These are phyloP conservation scores for Achroia grisella DNA, from an alignment of 1,140 invertebrate species.

Conservation along the genomic window DNA sequence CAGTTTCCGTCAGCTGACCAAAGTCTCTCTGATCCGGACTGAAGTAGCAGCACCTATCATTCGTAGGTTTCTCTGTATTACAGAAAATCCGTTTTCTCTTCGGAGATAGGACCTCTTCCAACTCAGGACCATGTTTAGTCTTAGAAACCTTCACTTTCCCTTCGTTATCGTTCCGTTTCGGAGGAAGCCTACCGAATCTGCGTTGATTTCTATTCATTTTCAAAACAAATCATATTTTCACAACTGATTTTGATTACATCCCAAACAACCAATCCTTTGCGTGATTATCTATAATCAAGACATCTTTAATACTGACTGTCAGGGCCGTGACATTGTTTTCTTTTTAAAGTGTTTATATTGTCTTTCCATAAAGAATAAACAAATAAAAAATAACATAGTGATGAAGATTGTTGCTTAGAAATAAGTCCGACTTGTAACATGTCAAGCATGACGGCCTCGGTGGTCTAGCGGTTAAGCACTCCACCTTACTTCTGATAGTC, in stretches of 20 bases:
- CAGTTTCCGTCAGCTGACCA: background rate
- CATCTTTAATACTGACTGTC: too few relatives aligned
- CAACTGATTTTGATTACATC: background rate
- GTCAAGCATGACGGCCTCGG: too few relatives aligned
- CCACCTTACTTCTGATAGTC: too few relatives aligned
- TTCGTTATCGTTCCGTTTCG: background rate
- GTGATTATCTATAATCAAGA: background rate
- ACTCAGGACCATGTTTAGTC: background rate
- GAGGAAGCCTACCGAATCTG: constrained; percentile 4
- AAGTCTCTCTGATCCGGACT: constrained; percentile 25
- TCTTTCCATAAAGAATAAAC: too few relatives aligned
- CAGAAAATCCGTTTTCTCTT: background rate
- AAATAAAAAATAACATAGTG: too few relatives aligned
- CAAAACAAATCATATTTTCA: background rate
- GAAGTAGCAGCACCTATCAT: constrained; percentile 31
- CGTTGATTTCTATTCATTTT: constrained; percentile 22
- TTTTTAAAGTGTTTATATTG: too few relatives aligned
- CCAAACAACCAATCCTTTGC: constrained; percentile 1
- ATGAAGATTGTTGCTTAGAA: too few relatives aligned
- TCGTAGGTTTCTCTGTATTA: constrained; percentile 11
- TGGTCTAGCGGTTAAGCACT: too few relatives aligned
- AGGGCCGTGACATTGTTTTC: too few relatives aligned
- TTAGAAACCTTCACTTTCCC: background rate
- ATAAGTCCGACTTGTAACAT: too few relatives aligned
- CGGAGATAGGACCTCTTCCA: constrained; percentile 5